Conservation (phyloP, 2,113 vertebrate genomes). For the Pao palembangensis region DNA sequence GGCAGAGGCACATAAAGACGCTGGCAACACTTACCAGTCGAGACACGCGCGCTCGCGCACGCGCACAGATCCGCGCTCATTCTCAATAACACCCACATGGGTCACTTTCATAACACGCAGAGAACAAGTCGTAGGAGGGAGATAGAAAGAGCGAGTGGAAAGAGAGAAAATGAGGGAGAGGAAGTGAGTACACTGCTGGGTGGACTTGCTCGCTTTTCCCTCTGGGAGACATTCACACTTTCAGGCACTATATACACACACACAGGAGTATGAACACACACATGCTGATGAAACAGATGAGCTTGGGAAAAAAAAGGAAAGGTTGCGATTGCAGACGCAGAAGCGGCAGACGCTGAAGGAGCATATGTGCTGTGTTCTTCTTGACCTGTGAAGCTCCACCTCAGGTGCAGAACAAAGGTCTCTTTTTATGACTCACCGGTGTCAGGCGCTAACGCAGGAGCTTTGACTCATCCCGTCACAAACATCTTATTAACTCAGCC, state of each 20-base stretch:
- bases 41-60: constrained; percentile 30
- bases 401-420: constrained; percentile 53
- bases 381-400: constrained; percentile 41
- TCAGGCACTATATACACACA: constrained; percentile 26
- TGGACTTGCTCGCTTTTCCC: constrained; percentile 51
- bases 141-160: constrained; percentile 50
- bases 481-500: constrained; percentile 55
- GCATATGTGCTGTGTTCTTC: constrained; percentile 17
- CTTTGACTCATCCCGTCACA: constrained; percentile 38
- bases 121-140: constrained; percentile 73
- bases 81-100: constrained; percentile 73
- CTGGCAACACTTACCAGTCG: constrained; percentile 15
- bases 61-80: constrained; percentile 55
- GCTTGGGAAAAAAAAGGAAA: constrained; percentile 7
- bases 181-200: constrained; percentile 64
- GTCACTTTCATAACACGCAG: constrained; percentile 75
- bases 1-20: constrained; percentile 31
- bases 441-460: constrained; percentile 5
- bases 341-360: constrained; percentile 21
- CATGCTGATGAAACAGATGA: constrained; percentile 34
- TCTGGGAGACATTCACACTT: constrained; percentile 53
- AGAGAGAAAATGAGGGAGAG: constrained; percentile 31
- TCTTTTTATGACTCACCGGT: constrained; percentile 40
- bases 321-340: background rate
- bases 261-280: constrained; percentile 12